Percentiles rank a stretch among this genome's conserved stretches.
These are phyloP conservation scores for Pantelozetes paolii DNA, from an alignment of 2,888 invertebrate species.

Conservation along the genomic window DNA sequence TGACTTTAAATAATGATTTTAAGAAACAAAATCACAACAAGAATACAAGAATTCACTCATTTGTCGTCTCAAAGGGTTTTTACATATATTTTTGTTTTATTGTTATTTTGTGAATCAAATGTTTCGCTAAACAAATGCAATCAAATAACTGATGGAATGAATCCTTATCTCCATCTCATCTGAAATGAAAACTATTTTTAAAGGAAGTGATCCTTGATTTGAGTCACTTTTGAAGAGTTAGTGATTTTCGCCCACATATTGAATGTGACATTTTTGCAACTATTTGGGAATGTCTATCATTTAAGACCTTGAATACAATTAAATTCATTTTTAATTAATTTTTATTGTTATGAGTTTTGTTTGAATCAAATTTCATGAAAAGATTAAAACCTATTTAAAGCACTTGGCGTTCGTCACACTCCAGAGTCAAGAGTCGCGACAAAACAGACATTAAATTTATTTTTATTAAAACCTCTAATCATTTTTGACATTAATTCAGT, in stretches of 20 bases:
- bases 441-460: not conserved
- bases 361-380: not conserved
- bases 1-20: not conserved
- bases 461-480: not conserved
- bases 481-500: not conserved
- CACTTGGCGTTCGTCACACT: not conserved
- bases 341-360: not conserved
- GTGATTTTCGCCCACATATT: not conserved
- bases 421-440: slow-evolving; percentile 1
- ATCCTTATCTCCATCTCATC: not conserved
- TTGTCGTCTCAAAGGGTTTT: not conserved
- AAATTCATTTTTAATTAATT: not conserved
- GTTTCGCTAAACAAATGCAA: not conserved
- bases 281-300: too few relatives aligned
- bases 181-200: not conserved
- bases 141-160: not conserved
- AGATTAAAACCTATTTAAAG: not conserved
- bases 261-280: too few relatives aligned
- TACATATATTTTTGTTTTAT: not conserved
- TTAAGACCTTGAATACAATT: not conserved
- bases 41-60: too few relatives aligned
- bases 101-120: not conserved
- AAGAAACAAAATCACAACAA: not conserved
- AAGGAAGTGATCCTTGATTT: not conserved
- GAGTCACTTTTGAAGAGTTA: not conserved